phyloP scores from a whole-genome alignment of 2,797 vertebrate genomes.

The Potorous gilbertii region DNA sequence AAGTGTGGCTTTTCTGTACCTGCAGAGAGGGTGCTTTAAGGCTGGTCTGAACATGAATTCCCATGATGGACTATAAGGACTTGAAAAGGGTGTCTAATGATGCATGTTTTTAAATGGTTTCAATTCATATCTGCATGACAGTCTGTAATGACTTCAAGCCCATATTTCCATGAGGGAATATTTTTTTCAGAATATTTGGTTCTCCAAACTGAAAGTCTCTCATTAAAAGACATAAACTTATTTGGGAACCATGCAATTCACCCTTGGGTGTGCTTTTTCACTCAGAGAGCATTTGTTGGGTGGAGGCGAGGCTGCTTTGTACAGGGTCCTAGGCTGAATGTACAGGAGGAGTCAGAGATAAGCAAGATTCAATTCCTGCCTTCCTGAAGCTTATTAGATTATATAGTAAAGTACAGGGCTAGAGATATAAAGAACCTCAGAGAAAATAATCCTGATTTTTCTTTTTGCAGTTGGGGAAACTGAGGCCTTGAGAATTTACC shows the following conservation, averaged over 20 bases:
- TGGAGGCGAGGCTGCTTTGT: neutral
- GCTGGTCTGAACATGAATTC: neutral
- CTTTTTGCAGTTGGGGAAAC: neutral
- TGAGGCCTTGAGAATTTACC: neutral
- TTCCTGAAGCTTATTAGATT: neutral
- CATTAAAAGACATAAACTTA: neutral
- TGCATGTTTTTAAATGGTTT: conserved; percentile 14
- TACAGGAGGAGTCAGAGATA: neutral
- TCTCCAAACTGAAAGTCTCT: neutral
- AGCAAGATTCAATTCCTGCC: neutral
- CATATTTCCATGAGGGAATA: neutral
- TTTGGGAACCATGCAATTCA: neutral
- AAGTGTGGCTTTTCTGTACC: neutral
- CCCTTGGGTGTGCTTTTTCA: neutral
- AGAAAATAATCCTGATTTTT: neutral
- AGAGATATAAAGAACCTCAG: neutral
- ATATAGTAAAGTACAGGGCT: neutral
- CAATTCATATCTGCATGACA: conserved; percentile 21
- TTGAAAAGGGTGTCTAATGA: conserved; percentile 8
- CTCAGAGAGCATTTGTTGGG: neutral
- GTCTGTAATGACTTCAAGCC: neutral
- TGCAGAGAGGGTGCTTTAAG: neutral
- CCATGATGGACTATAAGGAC: neutral
- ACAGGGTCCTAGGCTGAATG: neutral
- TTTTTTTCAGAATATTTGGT: neutral